Conservation (phyloP, 1,140 invertebrate genomes). For the honey bee (Apis mellifera) region DNA sequence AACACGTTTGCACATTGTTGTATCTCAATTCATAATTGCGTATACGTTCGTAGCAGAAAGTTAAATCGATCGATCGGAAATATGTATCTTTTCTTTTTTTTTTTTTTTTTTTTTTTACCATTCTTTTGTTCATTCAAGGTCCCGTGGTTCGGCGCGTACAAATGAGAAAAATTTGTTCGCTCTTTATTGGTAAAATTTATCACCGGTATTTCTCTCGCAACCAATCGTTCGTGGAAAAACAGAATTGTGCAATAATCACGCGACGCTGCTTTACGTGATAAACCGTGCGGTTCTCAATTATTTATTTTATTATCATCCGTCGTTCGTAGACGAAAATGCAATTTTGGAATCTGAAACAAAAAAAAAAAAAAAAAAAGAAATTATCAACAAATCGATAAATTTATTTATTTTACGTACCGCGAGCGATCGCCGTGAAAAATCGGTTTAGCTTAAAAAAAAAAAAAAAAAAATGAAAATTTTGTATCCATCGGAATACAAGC, state of each 20-base stretch:
- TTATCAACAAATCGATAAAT: not conserved
- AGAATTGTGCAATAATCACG: conserved; percentile 43
- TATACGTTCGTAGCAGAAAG: not conserved
- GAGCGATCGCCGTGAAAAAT: conserved; percentile 68
- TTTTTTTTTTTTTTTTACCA: no score
- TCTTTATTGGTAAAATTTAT: conserved; percentile 23
- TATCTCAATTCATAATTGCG: conserved; percentile 17
- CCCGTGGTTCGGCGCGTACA: no score
- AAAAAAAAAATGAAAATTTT: conserved; percentile 74
- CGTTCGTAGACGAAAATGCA: not conserved
- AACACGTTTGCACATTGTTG: not conserved
- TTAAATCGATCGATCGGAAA: conserved; percentile 11
- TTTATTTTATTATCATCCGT: not conserved
- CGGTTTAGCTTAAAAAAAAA: conserved; percentile 72
- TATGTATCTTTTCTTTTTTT: no score
- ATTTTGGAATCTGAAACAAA: not conserved
- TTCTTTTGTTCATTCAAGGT: conserved; percentile 3
- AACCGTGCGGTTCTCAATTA: not conserved
- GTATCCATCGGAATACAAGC: conserved; percentile 70
- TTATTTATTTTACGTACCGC: conserved; percentile 42
- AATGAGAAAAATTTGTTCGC: not conserved
- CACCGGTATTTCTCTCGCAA: conserved; percentile 33
- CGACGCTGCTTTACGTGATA: not conserved
- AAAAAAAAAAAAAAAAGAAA: not conserved
- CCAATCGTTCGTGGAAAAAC: conserved; percentile 19